Evolutionary conservation across 2,888 invertebrate genomes (phyloP), one percentile per base, ranked within the genome.

Genomic region (Lasius platythorax): DNA sequence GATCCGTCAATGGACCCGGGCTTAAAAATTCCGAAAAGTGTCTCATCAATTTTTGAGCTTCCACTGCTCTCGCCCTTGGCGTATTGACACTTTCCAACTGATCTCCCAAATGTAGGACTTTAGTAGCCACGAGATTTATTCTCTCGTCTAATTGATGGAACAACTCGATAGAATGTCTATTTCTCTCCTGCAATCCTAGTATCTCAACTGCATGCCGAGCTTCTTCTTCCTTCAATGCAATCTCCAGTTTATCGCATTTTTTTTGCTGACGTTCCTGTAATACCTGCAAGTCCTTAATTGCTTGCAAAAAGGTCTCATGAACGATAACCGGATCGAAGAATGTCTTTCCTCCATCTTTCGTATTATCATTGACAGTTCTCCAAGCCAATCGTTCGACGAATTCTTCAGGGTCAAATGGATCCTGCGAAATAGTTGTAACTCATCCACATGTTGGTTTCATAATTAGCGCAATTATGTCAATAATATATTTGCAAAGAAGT

Each of bases 101-200:
- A 95, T 99, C 99, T 0, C 99, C 99, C n/a, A 99, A 96, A 95
- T 99, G 99, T 68, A 99, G 97, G 0, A 99, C 99, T 95, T 99
- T 98, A 0, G 99, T 99, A 0, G 99, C 99, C 66, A 99, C 99
- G 83, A 98, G 98, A 92, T 99, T 99, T 93, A 99, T 99, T 92
- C 99, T 97, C 92, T 98, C 98, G 95, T 99, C 99, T 75, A 99
- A 95, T 88, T 98, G 98, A 95, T 98, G 98, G 95, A 99, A 99
- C 90, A 98, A 97, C 89, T 97, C 97, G 64, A 98, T 98, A 72
- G 98, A 98, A 85, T 97, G 96, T 97, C 98, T 98, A 94, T 98
- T 98, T 92, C 97, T 97, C 81, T 98, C 98, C 95, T 98, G 97
- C 37, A 99, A 96, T 91, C 97, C 97, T 50, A 97, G 96, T 53